A percentile compares a stretch with the other conserved stretches of the same genome.
Conservation (phyloP, 1,140 invertebrate species). For the Drosophila aff. region DNA sequence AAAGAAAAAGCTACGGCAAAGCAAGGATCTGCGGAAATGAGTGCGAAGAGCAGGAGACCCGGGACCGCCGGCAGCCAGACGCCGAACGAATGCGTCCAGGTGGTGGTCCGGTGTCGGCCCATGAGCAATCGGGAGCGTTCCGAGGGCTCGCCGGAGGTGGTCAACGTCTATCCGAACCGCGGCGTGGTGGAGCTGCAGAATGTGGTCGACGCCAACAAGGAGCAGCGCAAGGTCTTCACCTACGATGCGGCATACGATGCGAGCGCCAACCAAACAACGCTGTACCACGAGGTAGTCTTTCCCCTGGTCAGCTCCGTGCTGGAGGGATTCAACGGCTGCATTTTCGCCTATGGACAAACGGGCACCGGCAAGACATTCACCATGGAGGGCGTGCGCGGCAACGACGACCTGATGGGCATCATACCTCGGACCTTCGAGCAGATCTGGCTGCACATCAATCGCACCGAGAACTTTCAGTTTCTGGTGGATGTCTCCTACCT, state of each 20-base stretch:
- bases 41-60: slow-evolving; percentile 71
- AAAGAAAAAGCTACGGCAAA: slow-evolving; percentile 17
- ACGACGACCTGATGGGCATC: slow-evolving; percentile 91
- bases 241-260: slow-evolving; percentile 97
- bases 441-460: slow-evolving; percentile 96
- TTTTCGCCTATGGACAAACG: slow-evolving; percentile 98
- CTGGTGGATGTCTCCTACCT: slow-evolving; percentile 96
- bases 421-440: slow-evolving; percentile 98
- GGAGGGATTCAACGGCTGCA: slow-evolving; percentile 98
- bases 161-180: slow-evolving; percentile 88
- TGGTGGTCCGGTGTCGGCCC: slow-evolving; percentile 95
- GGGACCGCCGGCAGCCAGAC: slow-evolving; percentile 66
- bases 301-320: slow-evolving; percentile 98
- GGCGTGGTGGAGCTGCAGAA: slow-evolving; percentile 90
- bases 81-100: slow-evolving; percentile 86
- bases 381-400: slow-evolving; percentile 92
- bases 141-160: slow-evolving; percentile 90
- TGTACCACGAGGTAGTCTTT: slow-evolving; percentile 97
- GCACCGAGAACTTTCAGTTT: slow-evolving; percentile 95
- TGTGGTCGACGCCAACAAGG: slow-evolving; percentile 85
- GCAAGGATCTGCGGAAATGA: slow-evolving; percentile 51
- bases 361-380: slow-evolving; percentile 97
- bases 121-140: slow-evolving; percentile 93
- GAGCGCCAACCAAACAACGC: slow-evolving; percentile 93
- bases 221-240: slow-evolving; percentile 91